A percentile compares a stretch with the other conserved stretches of the same genome.
phyloP scores from a whole-genome alignment of 2,113 vertebrate species.

The Phycodurus eques region DNA sequence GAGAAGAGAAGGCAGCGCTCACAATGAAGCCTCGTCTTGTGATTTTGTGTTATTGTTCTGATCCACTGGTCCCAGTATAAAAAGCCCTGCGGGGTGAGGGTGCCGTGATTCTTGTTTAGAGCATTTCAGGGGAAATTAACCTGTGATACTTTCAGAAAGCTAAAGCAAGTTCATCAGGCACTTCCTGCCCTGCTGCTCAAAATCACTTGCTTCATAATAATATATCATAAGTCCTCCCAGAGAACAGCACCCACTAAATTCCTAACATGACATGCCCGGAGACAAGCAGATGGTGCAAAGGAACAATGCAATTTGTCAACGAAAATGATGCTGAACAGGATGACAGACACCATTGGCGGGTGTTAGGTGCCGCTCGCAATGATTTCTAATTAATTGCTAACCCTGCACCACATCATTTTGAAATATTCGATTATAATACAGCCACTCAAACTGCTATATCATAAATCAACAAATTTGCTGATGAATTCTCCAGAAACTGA shows the following conservation, averaged over 20 bases:
- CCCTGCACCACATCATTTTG: not conserved
- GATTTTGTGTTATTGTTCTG: not conserved
- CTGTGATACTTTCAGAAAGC: not conserved
- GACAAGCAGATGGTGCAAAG: conserved; percentile 46
- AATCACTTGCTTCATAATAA: conserved; percentile 32
- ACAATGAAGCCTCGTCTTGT: no score
- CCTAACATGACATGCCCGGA: conserved; percentile 19
- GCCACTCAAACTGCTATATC: not conserved
- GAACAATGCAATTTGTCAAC: conserved; percentile 37
- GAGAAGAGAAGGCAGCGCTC: conserved; percentile 2
- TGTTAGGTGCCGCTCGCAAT: not conserved
- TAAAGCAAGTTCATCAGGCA: conserved; percentile 5
- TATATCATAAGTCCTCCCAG: conserved; percentile 13
- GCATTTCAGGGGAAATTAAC: conserved; percentile 4
- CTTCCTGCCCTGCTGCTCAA: conserved; percentile 9
- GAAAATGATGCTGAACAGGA: conserved; percentile 39
- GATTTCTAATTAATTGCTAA: not conserved
- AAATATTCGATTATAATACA: not conserved
- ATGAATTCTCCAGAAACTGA: not conserved
- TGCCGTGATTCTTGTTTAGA: not conserved
- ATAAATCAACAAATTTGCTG: not conserved
- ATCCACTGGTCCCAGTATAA: not conserved
- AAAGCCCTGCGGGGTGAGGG: not conserved
- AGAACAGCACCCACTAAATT: conserved; percentile 36
- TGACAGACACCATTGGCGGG: conserved; percentile 27